phyloP scores from a whole-genome alignment of 2,888 invertebrate genomes.

The Papilio protenor region DNA sequence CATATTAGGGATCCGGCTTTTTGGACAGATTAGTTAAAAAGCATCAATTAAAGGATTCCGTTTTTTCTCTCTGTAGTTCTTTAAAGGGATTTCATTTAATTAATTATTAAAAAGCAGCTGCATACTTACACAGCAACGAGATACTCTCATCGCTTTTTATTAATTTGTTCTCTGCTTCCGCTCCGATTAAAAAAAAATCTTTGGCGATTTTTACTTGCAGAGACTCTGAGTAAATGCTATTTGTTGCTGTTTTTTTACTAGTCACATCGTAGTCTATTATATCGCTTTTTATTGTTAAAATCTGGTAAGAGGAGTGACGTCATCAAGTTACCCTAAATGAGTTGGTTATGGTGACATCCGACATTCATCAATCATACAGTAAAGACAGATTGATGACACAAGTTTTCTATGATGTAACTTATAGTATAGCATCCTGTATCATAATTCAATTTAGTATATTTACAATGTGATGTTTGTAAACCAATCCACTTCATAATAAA shows the following conservation, averaged over 20 bases:
- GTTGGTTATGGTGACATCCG: not conserved
- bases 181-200: slow-evolving; percentile 30
- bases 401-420: not conserved
- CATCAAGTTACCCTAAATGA: not conserved
- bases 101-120: not conserved
- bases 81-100: not conserved
- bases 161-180: slow-evolving; percentile 23
- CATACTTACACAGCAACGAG: slow-evolving; percentile 13
- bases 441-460: slow-evolving; percentile 40
- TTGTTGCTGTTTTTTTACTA: not conserved
- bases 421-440: not conserved
- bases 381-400: not conserved
- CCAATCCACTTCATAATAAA: slow-evolving; percentile 15
- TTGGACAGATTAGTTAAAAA: not conserved
- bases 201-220: not conserved
- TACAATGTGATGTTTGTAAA: slow-evolving; percentile 19
- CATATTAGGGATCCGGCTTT: too few relatives aligned
- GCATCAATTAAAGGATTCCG: not conserved
- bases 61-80: not conserved
- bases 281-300: not conserved
- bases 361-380: not conserved
- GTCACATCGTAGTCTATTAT: not conserved
- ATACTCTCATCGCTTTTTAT: not conserved
- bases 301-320: not conserved
- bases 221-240: not conserved